phyloP scores from a whole-genome alignment of 2,888 invertebrate genomes.

The Nemotelus pantherinus region DNA sequence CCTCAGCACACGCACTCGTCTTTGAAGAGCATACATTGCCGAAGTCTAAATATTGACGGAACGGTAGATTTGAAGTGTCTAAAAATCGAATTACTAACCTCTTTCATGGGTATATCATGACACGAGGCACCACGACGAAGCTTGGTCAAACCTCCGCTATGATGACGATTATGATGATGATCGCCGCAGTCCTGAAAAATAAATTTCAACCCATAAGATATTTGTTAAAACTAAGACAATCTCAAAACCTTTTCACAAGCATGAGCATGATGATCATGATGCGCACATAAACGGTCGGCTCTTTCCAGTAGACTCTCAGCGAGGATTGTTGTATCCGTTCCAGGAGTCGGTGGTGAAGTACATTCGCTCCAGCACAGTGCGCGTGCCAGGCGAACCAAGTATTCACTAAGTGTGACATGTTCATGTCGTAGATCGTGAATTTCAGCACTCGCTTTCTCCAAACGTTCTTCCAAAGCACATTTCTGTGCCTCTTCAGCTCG shows the following conservation, averaged over 20 bases:
- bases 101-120: constrained; percentile 82
- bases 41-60: constrained; percentile 70
- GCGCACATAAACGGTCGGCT: constrained; percentile 74
- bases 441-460: constrained; percentile 84
- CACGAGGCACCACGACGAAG: constrained; percentile 81
- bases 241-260: constrained; percentile 52
- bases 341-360: constrained; percentile 60
- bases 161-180: constrained; percentile 50
- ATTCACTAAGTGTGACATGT: constrained; percentile 71
- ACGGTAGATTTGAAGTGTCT: too few relatives aligned
- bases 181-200: constrained; percentile 56
- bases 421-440: constrained; percentile 70
- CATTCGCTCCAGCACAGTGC: constrained; percentile 71
- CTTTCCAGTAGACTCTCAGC: constrained; percentile 84
- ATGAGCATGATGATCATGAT: constrained; percentile 58
- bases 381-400: constrained; percentile 83
- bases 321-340: constrained; percentile 63
- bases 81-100: constrained; percentile 65
- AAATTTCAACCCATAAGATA: not conserved
- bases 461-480: constrained; percentile 75
- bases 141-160: constrained; percentile 65
- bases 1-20: constrained; percentile 83
- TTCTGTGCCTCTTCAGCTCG: constrained; percentile 74
- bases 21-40: constrained; percentile 89
- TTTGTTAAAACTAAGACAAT: not conserved